Evolutionary conservation across 2,888 invertebrate genomes (phyloP).

Genomic region (Rhingia campestris): DNA sequence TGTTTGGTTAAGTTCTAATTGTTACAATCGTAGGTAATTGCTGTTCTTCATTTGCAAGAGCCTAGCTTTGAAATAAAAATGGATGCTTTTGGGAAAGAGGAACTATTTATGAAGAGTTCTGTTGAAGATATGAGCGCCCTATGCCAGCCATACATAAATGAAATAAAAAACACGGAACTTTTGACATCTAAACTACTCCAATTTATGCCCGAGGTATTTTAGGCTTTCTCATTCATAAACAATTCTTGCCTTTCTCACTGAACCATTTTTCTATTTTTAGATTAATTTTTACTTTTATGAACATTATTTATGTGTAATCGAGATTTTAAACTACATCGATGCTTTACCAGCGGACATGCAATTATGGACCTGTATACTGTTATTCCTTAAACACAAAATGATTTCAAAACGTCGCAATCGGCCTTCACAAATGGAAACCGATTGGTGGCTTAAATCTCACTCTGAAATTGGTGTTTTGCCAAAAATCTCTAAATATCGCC

Average conservation of each 20-base stretch:
- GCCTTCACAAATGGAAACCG: conserved; percentile 81
- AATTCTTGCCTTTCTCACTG: background rate
- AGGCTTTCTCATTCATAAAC: background rate
- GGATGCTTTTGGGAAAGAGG: conserved; percentile 81
- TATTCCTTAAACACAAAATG: conserved; percentile 82
- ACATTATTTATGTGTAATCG: conserved; percentile 81
- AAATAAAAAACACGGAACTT: conserved; percentile 80
- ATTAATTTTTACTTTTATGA: conserved; percentile 83
- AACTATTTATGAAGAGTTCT: conserved; percentile 79
- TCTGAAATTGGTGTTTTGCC: conserved; percentile 80
- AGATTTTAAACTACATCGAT: conserved; percentile 80
- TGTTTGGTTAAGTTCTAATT: background rate
- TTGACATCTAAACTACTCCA: conserved; percentile 79
- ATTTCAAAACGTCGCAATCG: conserved; percentile 79
- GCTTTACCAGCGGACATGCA: conserved; percentile 80
- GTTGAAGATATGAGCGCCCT: conserved; percentile 78
- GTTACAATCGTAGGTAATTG: conserved; percentile 76
- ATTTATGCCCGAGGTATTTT: conserved; percentile 79
- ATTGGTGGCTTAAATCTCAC: conserved; percentile 81
- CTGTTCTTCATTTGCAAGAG: conserved; percentile 80
- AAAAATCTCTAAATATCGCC: conserved; percentile 82
- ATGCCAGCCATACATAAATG: conserved; percentile 81
- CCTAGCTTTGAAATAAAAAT: conserved; percentile 79
- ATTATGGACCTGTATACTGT: conserved; percentile 80
- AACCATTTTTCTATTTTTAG: conserved; percentile 72